Evolutionary conservation across 2,888 invertebrate genomes (phyloP).

Genomic region (Nemotelus nigrinus): DNA sequence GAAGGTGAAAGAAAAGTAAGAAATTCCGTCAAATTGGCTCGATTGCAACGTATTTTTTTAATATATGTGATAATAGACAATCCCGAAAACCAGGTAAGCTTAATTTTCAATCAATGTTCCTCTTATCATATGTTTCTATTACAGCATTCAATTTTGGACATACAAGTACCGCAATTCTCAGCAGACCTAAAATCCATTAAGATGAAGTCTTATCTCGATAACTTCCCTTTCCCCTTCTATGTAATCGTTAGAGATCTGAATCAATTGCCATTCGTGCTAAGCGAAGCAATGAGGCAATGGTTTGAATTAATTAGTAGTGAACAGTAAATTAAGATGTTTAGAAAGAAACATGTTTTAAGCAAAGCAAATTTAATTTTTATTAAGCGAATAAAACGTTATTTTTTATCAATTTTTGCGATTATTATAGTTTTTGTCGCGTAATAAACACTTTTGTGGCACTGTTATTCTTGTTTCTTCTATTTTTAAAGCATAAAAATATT

Average conservation of each 20-base stretch:
- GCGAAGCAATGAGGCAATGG: constrained; percentile 98
- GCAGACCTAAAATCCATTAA: constrained; percentile 69
- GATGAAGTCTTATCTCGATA: constrained; percentile 88
- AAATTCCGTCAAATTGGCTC: constrained; percentile 82
- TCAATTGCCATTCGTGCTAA: constrained; percentile 87
- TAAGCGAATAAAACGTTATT: too few relatives aligned
- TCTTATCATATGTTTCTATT: constrained; percentile 56
- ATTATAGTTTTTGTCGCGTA: too few relatives aligned
- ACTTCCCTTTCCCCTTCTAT: constrained; percentile 98
- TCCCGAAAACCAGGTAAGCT: constrained; percentile 81
- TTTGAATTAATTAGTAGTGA: constrained; percentile 87
- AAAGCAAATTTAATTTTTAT: too few relatives aligned
- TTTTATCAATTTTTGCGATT: too few relatives aligned
- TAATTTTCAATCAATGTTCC: constrained; percentile 55
- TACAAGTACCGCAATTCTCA: constrained; percentile 79
- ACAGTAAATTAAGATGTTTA: constrained; percentile 51
- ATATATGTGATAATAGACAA: constrained; percentile 97
- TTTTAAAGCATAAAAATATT: too few relatives aligned
- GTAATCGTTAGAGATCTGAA: constrained; percentile 90
- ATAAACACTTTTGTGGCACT: too few relatives aligned
- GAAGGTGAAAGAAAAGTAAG: constrained; percentile 83
- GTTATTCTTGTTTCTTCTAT: too few relatives aligned
- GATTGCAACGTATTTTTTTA: constrained; percentile 85
- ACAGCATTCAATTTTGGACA: constrained; percentile 91
- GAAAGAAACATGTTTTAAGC: too few relatives aligned